Conservation (phyloP, 2,113 vertebrate species). For the Nibea coibor region DNA sequence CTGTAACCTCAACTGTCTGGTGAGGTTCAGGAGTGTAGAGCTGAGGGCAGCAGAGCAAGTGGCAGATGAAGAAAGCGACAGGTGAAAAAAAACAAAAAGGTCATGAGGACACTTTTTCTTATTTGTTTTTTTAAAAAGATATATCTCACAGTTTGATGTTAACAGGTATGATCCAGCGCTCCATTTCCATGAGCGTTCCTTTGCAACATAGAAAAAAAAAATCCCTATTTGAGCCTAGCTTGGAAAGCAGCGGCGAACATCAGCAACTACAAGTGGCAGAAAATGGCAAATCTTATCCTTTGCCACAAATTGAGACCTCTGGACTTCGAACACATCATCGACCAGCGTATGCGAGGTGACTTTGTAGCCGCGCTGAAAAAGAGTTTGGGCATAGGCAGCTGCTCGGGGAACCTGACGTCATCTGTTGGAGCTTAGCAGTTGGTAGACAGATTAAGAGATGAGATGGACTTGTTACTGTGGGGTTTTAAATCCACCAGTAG, state of each 20-base stretch:
- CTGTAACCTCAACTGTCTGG: conserved; percentile 12
- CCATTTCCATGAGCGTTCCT: background rate
- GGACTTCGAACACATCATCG: conserved; percentile 10
- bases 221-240: background rate
- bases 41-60: background rate
- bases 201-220: background rate
- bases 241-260: conserved; percentile 34
- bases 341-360: conserved; percentile 29
- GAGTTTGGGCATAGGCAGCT: conserved; percentile 36
- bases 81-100: conserved; percentile 14
- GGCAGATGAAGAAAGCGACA: background rate
- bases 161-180: background rate
- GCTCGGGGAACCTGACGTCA: conserved; percentile 34
- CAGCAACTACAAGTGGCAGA: conserved; percentile 6
- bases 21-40: conserved; percentile 10
- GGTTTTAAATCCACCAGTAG: conserved; percentile 45
- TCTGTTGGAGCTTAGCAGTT: conserved; percentile 46
- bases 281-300: conserved; percentile 8
- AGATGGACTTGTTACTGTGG: conserved; percentile 52
- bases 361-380: conserved; percentile 23
- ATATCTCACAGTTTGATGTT: conserved; percentile 10
- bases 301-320: conserved; percentile 24
- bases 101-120: background rate
- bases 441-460: conserved; percentile 55
- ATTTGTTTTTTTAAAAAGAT: conserved; percentile 2